A percentile compares a stretch with the other conserved stretches of the same genome.
phyloP scores from a whole-genome alignment of 2,888 invertebrate genomes.

The Scaptodrosophila latifasciaeformis region DNA sequence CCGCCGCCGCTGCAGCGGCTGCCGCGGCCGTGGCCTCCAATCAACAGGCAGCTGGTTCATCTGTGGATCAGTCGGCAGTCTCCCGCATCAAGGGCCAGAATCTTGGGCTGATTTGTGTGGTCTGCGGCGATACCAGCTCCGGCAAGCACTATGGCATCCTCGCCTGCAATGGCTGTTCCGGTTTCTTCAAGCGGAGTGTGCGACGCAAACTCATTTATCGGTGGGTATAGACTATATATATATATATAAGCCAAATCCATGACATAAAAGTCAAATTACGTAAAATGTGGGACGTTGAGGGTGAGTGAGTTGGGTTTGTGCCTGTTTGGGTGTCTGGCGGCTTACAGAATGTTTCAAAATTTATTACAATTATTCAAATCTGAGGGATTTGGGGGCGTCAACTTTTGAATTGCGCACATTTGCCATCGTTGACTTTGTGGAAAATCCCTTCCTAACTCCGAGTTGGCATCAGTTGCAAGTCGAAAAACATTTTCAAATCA shows the following conservation, averaged over 20 bases:
- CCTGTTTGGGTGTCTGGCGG: constrained; percentile 52
- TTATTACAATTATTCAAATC: constrained; percentile 70
- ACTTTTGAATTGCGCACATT: constrained; percentile 66
- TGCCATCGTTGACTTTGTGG: constrained; percentile 45
- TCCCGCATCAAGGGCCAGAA: constrained; percentile 77
- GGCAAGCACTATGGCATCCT: constrained; percentile 98
- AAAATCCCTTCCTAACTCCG: constrained; percentile 7
- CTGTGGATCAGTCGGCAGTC: constrained; percentile 26
- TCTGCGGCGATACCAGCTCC: constrained; percentile 97
- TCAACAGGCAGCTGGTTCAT: constrained; percentile 19
- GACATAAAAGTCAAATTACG: constrained; percentile 14
- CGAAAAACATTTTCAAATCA: constrained; percentile 29
- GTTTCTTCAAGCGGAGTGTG: constrained; percentile 98
- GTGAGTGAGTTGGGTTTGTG: constrained; percentile 35
- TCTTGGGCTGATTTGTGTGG: constrained; percentile 92
- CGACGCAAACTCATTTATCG: constrained; percentile 97
- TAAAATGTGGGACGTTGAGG: constrained; percentile 13
- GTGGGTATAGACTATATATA: constrained; percentile 77
- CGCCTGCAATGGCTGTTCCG: constrained; percentile 99
- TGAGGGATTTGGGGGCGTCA: constrained; percentile 64
- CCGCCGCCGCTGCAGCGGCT: constrained; percentile 55
- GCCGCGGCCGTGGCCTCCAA: constrained; percentile 47
- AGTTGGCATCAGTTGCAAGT: constrained; percentile 24
- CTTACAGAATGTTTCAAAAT: constrained; percentile 54
- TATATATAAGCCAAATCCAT: constrained; percentile 7